Base-by-base conservation (phyloP, 2,888 invertebrate genomes). In the Agrotis clavis region DNA sequence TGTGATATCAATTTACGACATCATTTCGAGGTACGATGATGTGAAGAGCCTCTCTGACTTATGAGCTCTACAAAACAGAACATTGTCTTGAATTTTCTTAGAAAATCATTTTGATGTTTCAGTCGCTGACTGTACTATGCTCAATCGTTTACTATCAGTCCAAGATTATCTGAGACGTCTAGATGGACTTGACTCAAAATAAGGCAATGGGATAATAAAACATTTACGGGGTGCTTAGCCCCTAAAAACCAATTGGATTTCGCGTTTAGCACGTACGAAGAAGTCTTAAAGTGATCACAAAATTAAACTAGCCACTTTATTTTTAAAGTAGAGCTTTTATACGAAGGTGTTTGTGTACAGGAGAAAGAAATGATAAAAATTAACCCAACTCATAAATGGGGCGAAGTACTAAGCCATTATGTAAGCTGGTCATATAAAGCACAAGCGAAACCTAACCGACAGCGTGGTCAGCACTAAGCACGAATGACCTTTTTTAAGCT, bases 401-500 rank as follows among this genome's bases (percentile, higher is more conserved):
- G 41, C 54, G 54, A 75, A 61, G 54, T 53, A 71, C 56, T 61
- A 62, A 41, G 77, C 79, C 83, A 88, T 88, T 85, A 89, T 74
- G 86, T 80, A 85, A 83, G 83, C 84, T 81, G 71, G 65, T 84
- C 82, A 82, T 81, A 87, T 81, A 82, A 74, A 76, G 77, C 79
- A 83, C 67, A 78, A 82, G 74, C 74, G 62, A 82, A 84, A 82
- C 78, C 64, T 47, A 62, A 85, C 66, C 67, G 77, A 84, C 85
- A 85, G 83, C 89, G 89, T 90, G 90, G 89, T 83, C 86, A 86
- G 83, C 84, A 81, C 85, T 86, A 87, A 85, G 88, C 94, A 94
- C 94, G 94, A 92, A 91, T 91, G 90, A 91, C 92, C 93, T 92
- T 93, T 91, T 93, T 91, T 86, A 80, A 89, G 87, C 83, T 88